Percentiles rank a stretch among this genome's conserved stretches.
These are phyloP conservation scores for Hypsibius dujardini DNA, from an alignment of 1,140 invertebrate species.

Conservation along the genomic window DNA sequence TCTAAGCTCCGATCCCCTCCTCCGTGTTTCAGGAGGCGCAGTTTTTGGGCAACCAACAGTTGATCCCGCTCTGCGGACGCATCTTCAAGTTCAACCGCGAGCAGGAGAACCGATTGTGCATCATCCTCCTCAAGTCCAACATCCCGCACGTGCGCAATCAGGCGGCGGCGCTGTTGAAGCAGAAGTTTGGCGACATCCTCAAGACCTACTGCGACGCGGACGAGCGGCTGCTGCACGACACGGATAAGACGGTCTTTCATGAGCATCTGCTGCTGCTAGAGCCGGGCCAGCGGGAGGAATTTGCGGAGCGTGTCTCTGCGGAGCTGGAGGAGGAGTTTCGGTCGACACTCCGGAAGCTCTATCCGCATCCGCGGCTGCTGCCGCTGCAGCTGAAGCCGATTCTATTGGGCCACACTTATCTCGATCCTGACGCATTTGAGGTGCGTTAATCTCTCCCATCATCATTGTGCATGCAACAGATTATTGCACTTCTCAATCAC, in stretches of 20 bases:
- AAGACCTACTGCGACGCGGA: slow-evolving; percentile 6
- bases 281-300: neutral
- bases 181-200: slow-evolving; percentile 9
- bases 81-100: slow-evolving; percentile 13
- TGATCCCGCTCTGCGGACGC: slow-evolving; percentile 11
- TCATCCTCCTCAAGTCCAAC: neutral
- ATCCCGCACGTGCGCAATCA: neutral
- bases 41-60: slow-evolving; percentile 6
- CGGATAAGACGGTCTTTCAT: slow-evolving; percentile 14
- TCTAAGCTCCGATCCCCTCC: neutral
- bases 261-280: slow-evolving; percentile 5
- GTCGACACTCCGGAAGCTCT: neutral
- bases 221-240: slow-evolving; percentile 1
- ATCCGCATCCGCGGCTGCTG: neutral
- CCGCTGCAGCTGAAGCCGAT: slow-evolving; percentile 10
- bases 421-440: neutral
- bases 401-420: neutral
- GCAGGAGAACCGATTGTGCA: slow-evolving; percentile 10
- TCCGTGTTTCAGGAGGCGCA: neutral
- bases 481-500: no score
- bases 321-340: slow-evolving; percentile 13
- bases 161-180: neutral
- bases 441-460: neutral
- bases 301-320: neutral
- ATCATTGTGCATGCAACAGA: no score